A percentile compares a stretch with the other conserved stretches of the same genome.
Conservation (phyloP, 2,113 vertebrate species). For the Ascaphus truei region DNA sequence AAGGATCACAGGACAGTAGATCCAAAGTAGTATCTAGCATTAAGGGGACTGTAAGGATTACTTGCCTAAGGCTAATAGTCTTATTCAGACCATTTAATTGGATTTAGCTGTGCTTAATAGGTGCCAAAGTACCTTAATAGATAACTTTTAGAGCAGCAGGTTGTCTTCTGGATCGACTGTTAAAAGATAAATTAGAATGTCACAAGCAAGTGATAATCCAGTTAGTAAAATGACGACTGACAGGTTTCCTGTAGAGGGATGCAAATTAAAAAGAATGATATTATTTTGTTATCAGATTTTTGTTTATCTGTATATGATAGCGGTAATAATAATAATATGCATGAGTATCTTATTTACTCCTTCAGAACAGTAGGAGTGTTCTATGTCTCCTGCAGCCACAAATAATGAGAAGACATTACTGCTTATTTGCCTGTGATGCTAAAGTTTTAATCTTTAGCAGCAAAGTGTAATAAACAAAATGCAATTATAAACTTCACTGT, state of each 20-base stretch:
- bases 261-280: background rate
- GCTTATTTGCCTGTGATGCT: background rate
- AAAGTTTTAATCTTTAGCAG: background rate
- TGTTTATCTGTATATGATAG: background rate
- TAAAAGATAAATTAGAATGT: background rate
- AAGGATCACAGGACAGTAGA: too few species aligned
- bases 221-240: background rate
- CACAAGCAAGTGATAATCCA: background rate
- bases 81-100: too few species aligned
- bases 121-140: background rate
- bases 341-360: background rate
- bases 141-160: background rate
- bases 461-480: background rate
- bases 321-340: background rate
- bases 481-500: too few species aligned
- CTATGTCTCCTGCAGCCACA: background rate
- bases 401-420: conserved; percentile 2
- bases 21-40: too few species aligned
- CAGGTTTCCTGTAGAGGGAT: background rate
- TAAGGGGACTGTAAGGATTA: too few species aligned
- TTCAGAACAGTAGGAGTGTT: background rate
- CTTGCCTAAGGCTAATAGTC: too few species aligned
- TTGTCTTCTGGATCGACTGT: background rate
- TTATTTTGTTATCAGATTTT: background rate
- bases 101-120: too few species aligned